phyloP scores from a whole-genome alignment of 2,113 vertebrate species.

The Prinia subflava region DNA sequence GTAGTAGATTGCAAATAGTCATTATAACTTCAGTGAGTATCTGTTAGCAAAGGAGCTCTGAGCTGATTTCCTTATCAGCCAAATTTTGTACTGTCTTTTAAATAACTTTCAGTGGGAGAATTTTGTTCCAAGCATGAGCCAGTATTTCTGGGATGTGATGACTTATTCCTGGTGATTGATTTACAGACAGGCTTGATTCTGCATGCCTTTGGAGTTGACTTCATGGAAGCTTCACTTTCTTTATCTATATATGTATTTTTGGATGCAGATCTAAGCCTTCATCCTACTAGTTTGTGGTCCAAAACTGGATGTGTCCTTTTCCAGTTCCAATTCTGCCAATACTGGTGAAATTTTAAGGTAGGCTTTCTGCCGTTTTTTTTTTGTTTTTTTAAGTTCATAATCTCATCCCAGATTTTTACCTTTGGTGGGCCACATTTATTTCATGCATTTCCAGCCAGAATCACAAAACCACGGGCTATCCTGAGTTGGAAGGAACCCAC shows the following conservation, averaged over 20 bases:
- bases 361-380: rapidly evolving
- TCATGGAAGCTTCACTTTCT: neutral
- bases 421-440: neutral
- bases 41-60: neutral
- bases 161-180: neutral
- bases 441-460: neutral
- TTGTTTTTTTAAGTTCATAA: neutral
- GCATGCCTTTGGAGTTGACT: neutral
- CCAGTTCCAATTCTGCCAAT: neutral
- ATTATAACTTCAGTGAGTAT: neutral
- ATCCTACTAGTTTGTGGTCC: neutral
- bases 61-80: neutral
- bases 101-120: neutral
- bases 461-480: neutral
- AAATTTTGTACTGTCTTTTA: neutral
- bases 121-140: neutral
- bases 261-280: neutral
- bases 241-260: neutral
- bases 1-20: neutral
- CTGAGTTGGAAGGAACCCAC: neutral
- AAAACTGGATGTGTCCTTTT: neutral
- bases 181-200: neutral
- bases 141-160: neutral
- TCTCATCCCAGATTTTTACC: neutral
- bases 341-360: neutral